Conservation (phyloP, 2,888 invertebrate genomes). For the Epirrhoe alternata region DNA sequence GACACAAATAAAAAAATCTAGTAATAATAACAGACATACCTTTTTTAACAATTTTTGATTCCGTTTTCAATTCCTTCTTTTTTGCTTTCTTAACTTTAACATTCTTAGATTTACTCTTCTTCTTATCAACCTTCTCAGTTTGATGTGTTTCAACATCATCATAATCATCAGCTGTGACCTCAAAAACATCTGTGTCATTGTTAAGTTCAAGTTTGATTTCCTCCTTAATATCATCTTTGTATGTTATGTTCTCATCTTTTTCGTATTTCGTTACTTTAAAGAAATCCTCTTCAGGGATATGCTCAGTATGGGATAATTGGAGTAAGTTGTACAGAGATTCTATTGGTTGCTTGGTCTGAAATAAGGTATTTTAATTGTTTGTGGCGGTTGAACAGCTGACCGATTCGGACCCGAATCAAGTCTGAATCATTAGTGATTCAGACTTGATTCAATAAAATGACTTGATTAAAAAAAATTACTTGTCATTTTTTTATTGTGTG, state of each 20-base stretch:
- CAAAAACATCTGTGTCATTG: slow-evolving; percentile 7
- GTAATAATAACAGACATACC: slow-evolving; percentile 1
- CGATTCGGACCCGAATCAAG: no score
- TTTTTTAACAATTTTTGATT: slow-evolving; percentile 13
- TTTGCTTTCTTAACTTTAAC: slow-evolving; percentile 18
- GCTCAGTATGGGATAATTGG: background rate
- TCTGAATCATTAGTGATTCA: no score
- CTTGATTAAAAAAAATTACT: no score
- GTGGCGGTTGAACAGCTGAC: no score
- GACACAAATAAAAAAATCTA: no score
- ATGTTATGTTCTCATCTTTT: background rate
- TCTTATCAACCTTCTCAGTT: background rate
- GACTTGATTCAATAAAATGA: no score
- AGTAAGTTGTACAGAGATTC: slow-evolving; percentile 13
- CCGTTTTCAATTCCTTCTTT: slow-evolving; percentile 6
- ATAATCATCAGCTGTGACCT: background rate
- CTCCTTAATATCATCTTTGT: slow-evolving; percentile 14
- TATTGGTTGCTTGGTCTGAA: slow-evolving; percentile 15
- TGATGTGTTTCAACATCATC: background rate
- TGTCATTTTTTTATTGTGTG: no score
- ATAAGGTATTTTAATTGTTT: background rate
- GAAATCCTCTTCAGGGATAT: slow-evolving; percentile 3
- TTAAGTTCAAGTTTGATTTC: slow-evolving; percentile 17
- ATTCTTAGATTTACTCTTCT: slow-evolving; percentile 15
- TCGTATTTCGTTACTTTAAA: slow-evolving; percentile 18